A percentile compares a stretch with the other conserved stretches of the same genome.
Conservation (phyloP, 2,113 vertebrate species). For the Hemichromis elongatus region DNA sequence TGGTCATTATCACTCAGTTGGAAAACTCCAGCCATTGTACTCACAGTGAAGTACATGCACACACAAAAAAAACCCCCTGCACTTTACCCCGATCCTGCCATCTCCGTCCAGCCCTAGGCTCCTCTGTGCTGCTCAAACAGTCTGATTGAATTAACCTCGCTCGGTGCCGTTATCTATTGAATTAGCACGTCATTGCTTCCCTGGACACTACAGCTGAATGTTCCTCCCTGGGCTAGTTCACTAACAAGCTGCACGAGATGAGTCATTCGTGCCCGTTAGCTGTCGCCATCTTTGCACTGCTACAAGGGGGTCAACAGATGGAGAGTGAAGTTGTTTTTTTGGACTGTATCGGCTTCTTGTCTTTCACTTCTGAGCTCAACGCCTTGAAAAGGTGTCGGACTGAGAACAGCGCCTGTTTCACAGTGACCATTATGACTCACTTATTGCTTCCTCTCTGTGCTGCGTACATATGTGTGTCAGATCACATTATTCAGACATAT, state of each 20-base stretch:
- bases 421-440: not conserved
- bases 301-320: not conserved
- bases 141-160: slow-evolving; percentile 48
- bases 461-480: not conserved
- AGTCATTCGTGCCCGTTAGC: not conserved
- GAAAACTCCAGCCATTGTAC: slow-evolving; percentile 3
- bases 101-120: slow-evolving; percentile 20
- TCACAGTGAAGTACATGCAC: not conserved
- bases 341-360: not conserved
- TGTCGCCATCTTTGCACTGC: slow-evolving; percentile 13
- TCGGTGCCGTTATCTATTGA: slow-evolving; percentile 30
- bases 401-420: not conserved
- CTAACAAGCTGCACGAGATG: slow-evolving; percentile 18
- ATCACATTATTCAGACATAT: not conserved
- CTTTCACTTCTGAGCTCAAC: not conserved
- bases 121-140: slow-evolving; percentile 14
- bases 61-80: not conserved
- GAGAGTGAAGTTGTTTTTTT: not conserved
- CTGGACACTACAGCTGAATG: slow-evolving; percentile 5
- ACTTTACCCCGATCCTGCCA: slow-evolving; percentile 1
- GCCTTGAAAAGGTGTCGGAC: not conserved
- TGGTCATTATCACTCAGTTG: not conserved
- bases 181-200: slow-evolving; percentile 21
- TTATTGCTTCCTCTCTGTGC: not conserved
- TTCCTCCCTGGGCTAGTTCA: slow-evolving; percentile 9